These are phyloP conservation scores for Holotrichia oblita DNA, from an alignment of 1,140 invertebrate genomes.

Conservation along the genomic window DNA sequence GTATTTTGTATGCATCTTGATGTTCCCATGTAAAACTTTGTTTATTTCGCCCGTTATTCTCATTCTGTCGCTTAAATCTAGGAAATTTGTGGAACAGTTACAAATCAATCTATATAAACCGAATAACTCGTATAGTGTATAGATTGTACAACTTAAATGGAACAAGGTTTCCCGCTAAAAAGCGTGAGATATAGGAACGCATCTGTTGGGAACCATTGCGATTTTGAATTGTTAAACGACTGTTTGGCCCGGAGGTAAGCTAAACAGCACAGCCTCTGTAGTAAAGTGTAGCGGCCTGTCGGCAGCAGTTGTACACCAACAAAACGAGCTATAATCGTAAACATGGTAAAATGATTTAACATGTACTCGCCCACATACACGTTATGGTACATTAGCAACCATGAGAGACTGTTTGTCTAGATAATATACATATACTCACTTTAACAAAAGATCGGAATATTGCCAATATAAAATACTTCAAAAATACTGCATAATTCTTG, in stretches of 20 bases:
- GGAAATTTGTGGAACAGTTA: neutral
- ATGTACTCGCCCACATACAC: neutral
- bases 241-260: neutral
- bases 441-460: too few species aligned
- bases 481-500: too few species aligned
- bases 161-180: neutral
- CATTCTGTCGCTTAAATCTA: neutral
- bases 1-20: neutral
- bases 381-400: too few species aligned
- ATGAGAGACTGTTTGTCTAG: too few species aligned
- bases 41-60: neutral
- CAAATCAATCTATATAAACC: neutral
- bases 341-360: neutral
- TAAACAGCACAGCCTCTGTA: neutral
- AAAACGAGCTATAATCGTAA: neutral
- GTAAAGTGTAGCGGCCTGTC: constrained; percentile 10
- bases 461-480: too few species aligned
- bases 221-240: constrained; percentile 14
- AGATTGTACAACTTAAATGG: neutral
- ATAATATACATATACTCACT: too few species aligned
- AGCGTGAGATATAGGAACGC: neutral
- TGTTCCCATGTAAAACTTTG: neutral
- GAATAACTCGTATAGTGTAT: neutral
- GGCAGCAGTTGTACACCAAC: constrained; percentile 5
- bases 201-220: neutral